Evolutionary conservation across 2,888 invertebrate genomes (phyloP).

Genomic region (Athripsodes cinereus): DNA sequence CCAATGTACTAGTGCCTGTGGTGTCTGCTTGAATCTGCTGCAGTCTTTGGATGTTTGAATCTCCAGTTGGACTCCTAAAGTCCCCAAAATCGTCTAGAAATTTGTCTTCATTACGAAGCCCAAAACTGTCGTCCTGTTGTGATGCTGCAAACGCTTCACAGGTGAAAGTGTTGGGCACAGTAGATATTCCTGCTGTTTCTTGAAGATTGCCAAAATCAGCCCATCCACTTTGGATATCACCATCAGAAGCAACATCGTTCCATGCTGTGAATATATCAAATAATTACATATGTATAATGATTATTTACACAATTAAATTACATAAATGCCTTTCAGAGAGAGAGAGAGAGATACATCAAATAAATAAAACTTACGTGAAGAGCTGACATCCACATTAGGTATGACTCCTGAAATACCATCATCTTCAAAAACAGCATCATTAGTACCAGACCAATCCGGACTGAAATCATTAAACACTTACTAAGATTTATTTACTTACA

Average conservation of each 20-base stretch:
- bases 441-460: constrained; percentile 10
- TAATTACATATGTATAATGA: no score
- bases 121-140: constrained; percentile 7
- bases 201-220: constrained; percentile 25
- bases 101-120: background rate
- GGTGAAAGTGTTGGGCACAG: constrained; percentile 17
- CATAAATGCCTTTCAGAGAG: no score
- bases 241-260: constrained; percentile 12
- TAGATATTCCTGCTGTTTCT: constrained; percentile 18
- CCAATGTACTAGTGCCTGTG: background rate
- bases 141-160: constrained; percentile 20
- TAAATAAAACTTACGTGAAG: constrained; percentile 21
- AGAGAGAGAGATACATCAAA: no score
- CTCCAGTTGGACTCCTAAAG: background rate
- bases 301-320: no score
- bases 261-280: constrained; percentile 15
- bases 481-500: no score
- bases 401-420: background rate
- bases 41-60: constrained; percentile 2
- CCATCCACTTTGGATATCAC: constrained; percentile 22
- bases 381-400: constrained; percentile 7
- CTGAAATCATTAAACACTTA: constrained; percentile 8
- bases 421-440: constrained; percentile 3
- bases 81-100: background rate
- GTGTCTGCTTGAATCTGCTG: constrained; percentile 16